Evolutionary conservation across 2,113 vertebrate species (phyloP).

Genomic region (Speoplatyrhinus poulsoni): DNA sequence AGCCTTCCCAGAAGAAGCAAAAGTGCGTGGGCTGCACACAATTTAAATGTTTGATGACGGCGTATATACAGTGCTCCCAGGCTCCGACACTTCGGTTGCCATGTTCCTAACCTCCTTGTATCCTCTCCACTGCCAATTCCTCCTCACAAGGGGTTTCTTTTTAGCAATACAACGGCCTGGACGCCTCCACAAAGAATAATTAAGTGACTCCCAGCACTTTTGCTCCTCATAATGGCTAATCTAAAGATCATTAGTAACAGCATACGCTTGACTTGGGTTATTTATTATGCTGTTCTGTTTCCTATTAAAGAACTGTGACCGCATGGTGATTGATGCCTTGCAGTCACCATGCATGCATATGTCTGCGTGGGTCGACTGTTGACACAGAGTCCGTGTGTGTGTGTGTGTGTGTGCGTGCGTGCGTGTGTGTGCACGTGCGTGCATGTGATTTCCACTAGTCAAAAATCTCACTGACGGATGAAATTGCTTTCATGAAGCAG

Average conservation of each 20-base stretch:
- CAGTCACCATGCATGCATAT: slow-evolving; percentile 37
- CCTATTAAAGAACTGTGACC: slow-evolving; percentile 61
- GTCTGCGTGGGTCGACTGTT: slow-evolving; percentile 17
- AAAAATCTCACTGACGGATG: slow-evolving; percentile 40
- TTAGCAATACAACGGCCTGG: slow-evolving; percentile 38
- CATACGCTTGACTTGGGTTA: slow-evolving; percentile 65
- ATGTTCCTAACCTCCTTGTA: slow-evolving; percentile 41
- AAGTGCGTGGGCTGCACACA: not conserved
- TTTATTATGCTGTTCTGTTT: slow-evolving; percentile 68
- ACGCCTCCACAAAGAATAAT: slow-evolving; percentile 66
- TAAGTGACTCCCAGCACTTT: slow-evolving; percentile 69
- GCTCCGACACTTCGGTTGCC: not conserved
- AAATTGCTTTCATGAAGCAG: slow-evolving; percentile 53
- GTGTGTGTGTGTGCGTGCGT: slow-evolving; percentile 7
- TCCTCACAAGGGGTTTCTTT: slow-evolving; percentile 30
- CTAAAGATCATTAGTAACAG: slow-evolving; percentile 71
- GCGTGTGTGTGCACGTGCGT: not conserved
- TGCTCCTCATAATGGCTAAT: slow-evolving; percentile 72
- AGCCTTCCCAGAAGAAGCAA: too few relatives aligned
- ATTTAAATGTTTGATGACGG: slow-evolving; percentile 22
- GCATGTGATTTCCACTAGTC: slow-evolving; percentile 41
- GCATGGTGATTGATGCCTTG: slow-evolving; percentile 59
- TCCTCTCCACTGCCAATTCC: slow-evolving; percentile 31
- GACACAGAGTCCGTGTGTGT: slow-evolving; percentile 16
- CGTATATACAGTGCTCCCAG: not conserved